phyloP scores from a whole-genome alignment of 1,140 invertebrate species.

The Lysiphlebus fabarum region DNA sequence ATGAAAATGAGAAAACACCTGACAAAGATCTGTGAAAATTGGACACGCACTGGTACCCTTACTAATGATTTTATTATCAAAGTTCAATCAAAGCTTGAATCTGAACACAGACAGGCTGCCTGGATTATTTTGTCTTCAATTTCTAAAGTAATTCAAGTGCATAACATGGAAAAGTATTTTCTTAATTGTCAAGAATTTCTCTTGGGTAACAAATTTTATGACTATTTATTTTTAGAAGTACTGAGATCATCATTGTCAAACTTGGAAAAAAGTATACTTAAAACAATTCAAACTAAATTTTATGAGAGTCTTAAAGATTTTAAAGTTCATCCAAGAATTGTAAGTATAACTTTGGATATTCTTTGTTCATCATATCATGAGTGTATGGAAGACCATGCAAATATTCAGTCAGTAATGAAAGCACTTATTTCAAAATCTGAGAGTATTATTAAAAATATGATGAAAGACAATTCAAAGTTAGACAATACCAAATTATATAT shows the following conservation, averaged over 20 bases:
- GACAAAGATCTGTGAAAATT: slow-evolving; percentile 41
- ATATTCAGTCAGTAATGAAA: slow-evolving; percentile 26
- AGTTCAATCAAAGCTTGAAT: slow-evolving; percentile 56
- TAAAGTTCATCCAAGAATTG: slow-evolving; percentile 34
- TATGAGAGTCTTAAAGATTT: slow-evolving; percentile 39
- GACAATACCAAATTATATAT: slow-evolving; percentile 29
- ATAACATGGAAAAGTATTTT: slow-evolving; percentile 39
- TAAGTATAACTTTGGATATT: slow-evolving; percentile 45
- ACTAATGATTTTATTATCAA: slow-evolving; percentile 44
- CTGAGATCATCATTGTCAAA: slow-evolving; percentile 38
- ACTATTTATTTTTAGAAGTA: slow-evolving; percentile 42
- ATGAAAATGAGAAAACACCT: slow-evolving; percentile 46
- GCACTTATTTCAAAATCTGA: slow-evolving; percentile 41
- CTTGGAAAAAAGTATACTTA: slow-evolving; percentile 33
- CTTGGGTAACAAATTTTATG: slow-evolving; percentile 34
- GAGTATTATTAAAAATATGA: slow-evolving; percentile 36
- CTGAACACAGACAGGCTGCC: slow-evolving; percentile 51
- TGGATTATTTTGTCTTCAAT: slow-evolving; percentile 48
- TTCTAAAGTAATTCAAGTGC: slow-evolving; percentile 36
- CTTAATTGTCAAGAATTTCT: slow-evolving; percentile 39
- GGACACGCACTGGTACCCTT: slow-evolving; percentile 34
- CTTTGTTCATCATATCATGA: slow-evolving; percentile 30
- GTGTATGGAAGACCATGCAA: slow-evolving; percentile 26
- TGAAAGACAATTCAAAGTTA: slow-evolving; percentile 27
- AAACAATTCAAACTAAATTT: slow-evolving; percentile 34